These are phyloP conservation scores for Philaenus spumarius DNA, from an alignment of 1,140 invertebrate genomes.

Conservation along the genomic window DNA sequence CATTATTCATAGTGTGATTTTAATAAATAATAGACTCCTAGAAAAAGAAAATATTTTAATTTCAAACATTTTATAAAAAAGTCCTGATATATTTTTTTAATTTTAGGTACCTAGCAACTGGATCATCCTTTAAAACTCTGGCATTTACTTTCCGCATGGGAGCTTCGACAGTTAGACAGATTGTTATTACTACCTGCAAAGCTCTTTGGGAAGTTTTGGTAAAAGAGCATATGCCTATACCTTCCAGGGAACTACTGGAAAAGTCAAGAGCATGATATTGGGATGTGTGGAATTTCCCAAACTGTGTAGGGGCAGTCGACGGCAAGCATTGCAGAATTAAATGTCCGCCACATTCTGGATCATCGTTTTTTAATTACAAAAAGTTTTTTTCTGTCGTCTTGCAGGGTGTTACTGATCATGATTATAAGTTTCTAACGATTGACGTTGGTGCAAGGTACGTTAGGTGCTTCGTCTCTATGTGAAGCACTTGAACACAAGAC, in stretches of 20 bases:
- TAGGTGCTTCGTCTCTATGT: slow-evolving; percentile 20
- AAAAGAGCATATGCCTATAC: neutral
- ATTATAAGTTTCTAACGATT: too few species aligned
- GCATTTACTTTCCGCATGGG: neutral
- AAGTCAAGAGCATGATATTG: neutral
- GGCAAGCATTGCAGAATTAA: slow-evolving; percentile 42
- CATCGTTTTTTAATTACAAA: neutral
- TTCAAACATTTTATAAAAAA: neutral
- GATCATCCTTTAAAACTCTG: neutral
- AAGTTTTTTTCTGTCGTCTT: too few species aligned
- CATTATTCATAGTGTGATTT: too few species aligned
- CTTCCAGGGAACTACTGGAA: neutral
- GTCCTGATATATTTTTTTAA: neutral
- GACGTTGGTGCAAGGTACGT: slow-evolving; percentile 40
- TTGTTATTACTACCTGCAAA: too few species aligned
- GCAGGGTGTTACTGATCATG: neutral
- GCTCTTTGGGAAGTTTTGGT: too few species aligned
- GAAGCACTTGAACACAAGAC: too few species aligned
- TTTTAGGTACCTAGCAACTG: too few species aligned
- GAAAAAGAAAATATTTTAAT: neutral
- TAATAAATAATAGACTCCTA: too few species aligned
- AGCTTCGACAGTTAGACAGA: neutral
- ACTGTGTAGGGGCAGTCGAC: slow-evolving; percentile 38
- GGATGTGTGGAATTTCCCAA: too few species aligned
- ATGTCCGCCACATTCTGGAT: neutral